These are phyloP conservation scores for Pachyramphus minor DNA, from an alignment of 2,113 vertebrate genomes.

Conservation along the genomic window DNA sequence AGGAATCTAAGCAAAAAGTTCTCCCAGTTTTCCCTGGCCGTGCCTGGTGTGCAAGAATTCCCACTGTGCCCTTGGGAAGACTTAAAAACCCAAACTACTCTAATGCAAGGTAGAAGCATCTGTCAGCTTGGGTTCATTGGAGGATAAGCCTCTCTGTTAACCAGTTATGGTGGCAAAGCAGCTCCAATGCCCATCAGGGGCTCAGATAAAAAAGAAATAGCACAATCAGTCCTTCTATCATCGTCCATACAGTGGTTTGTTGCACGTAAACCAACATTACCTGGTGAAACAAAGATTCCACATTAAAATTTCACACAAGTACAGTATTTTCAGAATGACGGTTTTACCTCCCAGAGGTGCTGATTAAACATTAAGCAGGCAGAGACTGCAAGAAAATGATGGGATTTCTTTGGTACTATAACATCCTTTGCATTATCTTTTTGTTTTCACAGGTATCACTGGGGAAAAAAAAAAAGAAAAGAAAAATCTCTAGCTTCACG, in stretches of 20 bases:
- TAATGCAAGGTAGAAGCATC: neutral
- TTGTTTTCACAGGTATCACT: slow-evolving; percentile 48
- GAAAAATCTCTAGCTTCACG: slow-evolving; percentile 30
- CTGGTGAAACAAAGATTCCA: slow-evolving; percentile 49
- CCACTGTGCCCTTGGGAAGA: neutral
- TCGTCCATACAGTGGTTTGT: neutral
- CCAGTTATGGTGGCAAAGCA: neutral
- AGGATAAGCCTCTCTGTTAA: neutral
- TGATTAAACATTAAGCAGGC: slow-evolving; percentile 45
- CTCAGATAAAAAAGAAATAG: slow-evolving; percentile 21
- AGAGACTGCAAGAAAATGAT: slow-evolving; percentile 43
- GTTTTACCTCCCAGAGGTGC: slow-evolving; percentile 38
- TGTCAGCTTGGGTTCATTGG: neutral
- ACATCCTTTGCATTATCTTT: slow-evolving; percentile 56
- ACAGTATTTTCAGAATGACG: slow-evolving; percentile 36
- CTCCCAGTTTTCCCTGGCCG: neutral
- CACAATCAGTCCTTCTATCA: neutral
- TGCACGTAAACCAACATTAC: slow-evolving; percentile 23
- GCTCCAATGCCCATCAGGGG: neutral
- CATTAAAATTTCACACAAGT: slow-evolving; percentile 39
- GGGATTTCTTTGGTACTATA: slow-evolving; percentile 52
- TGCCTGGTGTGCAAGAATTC: neutral
- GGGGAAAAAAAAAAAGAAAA: slow-evolving; percentile 20
- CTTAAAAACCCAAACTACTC: neutral
- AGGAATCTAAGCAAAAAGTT: neutral